phyloP scores from a whole-genome alignment of 2,797 vertebrate species.

The Hapalemur alaotrensis region DNA sequence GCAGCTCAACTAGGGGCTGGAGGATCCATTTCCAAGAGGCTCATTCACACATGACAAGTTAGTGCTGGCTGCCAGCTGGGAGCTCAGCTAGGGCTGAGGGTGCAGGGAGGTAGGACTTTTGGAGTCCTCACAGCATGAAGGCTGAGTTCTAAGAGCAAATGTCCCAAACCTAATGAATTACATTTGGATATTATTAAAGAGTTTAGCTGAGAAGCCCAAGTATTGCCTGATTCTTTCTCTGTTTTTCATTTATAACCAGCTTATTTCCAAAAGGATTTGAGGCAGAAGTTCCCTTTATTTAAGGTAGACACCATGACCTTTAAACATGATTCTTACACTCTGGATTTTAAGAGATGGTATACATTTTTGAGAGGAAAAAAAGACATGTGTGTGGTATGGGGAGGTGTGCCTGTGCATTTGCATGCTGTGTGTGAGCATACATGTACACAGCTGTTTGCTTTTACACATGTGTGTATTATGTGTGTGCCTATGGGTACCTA shows the following conservation, averaged over 20 bases:
- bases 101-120: background rate
- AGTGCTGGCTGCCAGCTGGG: background rate
- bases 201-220: slow-evolving; percentile 11
- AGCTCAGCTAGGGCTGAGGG: background rate
- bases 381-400: background rate
- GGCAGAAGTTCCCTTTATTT: background rate
- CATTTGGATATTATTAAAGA: slow-evolving; percentile 37
- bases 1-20: background rate
- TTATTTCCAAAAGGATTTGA: slow-evolving; percentile 31
- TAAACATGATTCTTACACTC: background rate
- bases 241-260: slow-evolving; percentile 28
- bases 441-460: background rate
- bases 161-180: background rate
- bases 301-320: background rate
- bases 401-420: background rate
- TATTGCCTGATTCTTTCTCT: background rate
- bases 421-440: background rate
- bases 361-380: background rate
- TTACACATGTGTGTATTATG: background rate
- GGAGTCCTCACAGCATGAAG: background rate
- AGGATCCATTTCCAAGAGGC: slow-evolving; percentile 25
- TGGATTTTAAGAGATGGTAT: background rate
- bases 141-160: slow-evolving; percentile 7
- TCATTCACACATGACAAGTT: slow-evolving; percentile 12
- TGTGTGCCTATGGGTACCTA: background rate